Evolutionary conservation across 1,140 invertebrate species (phyloP), one percentile per base, ranked within the genome.

Genomic region (Phocides pigmalion): DNA sequence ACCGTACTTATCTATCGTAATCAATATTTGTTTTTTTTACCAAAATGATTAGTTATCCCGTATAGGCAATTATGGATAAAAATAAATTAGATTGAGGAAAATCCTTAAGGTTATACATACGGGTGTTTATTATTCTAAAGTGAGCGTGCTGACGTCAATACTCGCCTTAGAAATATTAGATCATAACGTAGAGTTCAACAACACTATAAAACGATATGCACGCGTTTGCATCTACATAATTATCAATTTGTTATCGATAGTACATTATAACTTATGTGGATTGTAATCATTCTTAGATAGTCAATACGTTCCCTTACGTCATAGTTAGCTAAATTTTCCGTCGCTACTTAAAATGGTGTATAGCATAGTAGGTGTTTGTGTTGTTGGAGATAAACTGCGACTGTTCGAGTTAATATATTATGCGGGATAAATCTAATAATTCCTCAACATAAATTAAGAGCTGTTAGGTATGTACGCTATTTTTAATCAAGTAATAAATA

Each of bases 151-250:
- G 51, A 64, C 66, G 58, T 72, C 51, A 68, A 46, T 68, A 42
- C 20, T 63, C 25, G 62, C 59, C 25, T 64, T 53, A 64, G 56
- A 68, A 53, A 35, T 66, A 61, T 72, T 66, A 68, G 58, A 72
- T 68, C 66, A 68, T 68, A 51, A 14, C 41, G 35, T 62, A 58
- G 64, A 61, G 70, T 69, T 72, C 66, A 72, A 66, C 66, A 72
- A 69, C 66, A 72, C 66, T 42, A 51, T 67, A 35, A 51, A 51
- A 66, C 42, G 41, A 64, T 64, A 61, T 50, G 50, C 61, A 69
- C 59, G 56, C 67, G 44, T 59, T 41, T 47, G 32, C 58, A 66
- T 70, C 35, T 56, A 56, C 41, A 49, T 66, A 63, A 64, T 62
- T 62, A 59, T 61, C 54, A 53, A 42, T 47, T 66, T 39, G 58